Conservation (phyloP, 2,113 vertebrate species). For the Mugil cephalus region DNA sequence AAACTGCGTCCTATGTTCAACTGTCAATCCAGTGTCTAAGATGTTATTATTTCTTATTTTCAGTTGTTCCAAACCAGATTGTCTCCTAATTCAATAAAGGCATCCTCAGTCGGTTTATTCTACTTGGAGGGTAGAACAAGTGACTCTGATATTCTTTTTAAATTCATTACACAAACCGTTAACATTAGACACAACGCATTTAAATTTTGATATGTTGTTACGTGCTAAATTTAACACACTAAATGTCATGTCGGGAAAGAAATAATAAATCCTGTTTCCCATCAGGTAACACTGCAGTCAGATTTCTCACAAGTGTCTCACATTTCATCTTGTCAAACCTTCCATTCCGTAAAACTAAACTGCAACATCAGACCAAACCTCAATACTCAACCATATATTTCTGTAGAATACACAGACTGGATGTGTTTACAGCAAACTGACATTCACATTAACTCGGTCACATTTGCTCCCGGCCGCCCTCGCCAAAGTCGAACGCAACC, state of each 20-base stretch:
- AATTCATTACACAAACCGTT: neutral
- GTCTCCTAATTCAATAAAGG: conserved; percentile 14
- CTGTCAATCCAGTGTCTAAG: conserved; percentile 38
- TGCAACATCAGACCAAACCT: conserved; percentile 55
- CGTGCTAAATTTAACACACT: neutral
- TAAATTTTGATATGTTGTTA: neutral
- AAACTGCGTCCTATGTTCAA: conserved; percentile 34
- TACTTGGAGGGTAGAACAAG: neutral
- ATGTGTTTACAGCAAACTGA: conserved; percentile 80
- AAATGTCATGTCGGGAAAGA: neutral
- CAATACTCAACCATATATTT: conserved; percentile 58
- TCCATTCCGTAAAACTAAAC: conserved; percentile 65
- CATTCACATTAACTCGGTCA: conserved; percentile 72
- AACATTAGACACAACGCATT: neutral
- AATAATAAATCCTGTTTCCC: conserved; percentile 11
- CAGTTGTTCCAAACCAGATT: conserved; percentile 16
- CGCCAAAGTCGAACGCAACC: conserved; percentile 66
- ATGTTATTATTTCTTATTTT: conserved; percentile 36
- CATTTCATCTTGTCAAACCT: conserved; percentile 60
- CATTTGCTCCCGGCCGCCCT: conserved; percentile 50
- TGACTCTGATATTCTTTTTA: neutral
- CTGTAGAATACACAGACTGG: conserved; percentile 68
- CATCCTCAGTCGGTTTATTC: conserved; percentile 1
- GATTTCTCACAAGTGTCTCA: conserved; percentile 26
- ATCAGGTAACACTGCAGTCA: conserved; percentile 25